These are phyloP conservation scores for Dunckerocampus dactyliophorus DNA, from an alignment of 2,113 vertebrate species.

Conservation along the genomic window DNA sequence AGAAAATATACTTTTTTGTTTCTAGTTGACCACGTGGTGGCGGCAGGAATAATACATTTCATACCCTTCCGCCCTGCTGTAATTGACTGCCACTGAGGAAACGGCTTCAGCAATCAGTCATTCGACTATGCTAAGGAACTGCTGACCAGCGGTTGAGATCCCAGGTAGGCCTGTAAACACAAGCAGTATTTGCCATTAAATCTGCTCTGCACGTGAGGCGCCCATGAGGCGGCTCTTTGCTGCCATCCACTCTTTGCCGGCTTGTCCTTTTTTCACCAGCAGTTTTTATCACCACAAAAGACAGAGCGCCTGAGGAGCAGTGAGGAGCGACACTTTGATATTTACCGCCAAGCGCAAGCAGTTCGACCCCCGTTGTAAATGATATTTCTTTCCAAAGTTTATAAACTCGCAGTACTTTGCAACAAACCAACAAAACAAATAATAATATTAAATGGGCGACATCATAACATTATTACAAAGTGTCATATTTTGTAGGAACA, in stretches of 20 bases:
- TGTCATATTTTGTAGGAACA: too few species aligned
- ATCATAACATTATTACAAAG: too few species aligned
- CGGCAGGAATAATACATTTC: neutral
- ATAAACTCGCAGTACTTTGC: too few species aligned
- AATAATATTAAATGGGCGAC: too few species aligned
- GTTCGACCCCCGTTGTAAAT: neutral
- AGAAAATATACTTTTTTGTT: neutral
- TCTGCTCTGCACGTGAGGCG: constrained; percentile 16
- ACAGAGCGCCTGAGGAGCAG: neutral
- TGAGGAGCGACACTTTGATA: neutral
- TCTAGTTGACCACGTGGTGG: neutral
- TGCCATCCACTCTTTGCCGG: constrained; percentile 26
- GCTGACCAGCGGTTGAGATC: constrained; percentile 4
- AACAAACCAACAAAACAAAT: too few species aligned
- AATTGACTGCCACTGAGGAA: neutral
- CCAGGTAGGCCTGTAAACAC: constrained; percentile 6
- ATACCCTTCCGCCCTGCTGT: neutral
- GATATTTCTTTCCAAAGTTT: neutral
- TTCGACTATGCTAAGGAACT: constrained; percentile 11
- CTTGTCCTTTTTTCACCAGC: constrained; percentile 44
- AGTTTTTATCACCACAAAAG: constrained; percentile 28
- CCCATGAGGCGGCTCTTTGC: constrained; percentile 16
- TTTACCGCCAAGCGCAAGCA: neutral
- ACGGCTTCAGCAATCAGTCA: constrained; percentile 1
- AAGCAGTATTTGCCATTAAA: constrained; percentile 21